A percentile compares a stretch with the other conserved stretches of the same genome.
phyloP scores from a whole-genome alignment of 2,113 vertebrate genomes.

The Apaloderma vittatum region DNA sequence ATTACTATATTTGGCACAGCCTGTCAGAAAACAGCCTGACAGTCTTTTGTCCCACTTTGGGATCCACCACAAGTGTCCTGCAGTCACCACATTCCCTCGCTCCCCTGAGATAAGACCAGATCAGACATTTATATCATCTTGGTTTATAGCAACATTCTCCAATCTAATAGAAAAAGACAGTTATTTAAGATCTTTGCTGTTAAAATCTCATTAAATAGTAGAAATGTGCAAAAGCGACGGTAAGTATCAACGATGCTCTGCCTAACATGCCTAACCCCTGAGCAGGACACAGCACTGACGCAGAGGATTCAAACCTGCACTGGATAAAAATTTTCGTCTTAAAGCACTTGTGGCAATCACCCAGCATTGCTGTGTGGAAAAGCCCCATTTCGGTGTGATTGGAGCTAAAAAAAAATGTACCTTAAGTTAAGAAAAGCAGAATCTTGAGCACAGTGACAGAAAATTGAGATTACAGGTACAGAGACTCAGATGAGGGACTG shows the following conservation, averaged over 20 bases:
- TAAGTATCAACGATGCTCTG: background rate
- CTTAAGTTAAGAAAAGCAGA: background rate
- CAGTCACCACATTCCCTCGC: background rate
- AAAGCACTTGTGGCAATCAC: background rate
- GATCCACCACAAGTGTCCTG: background rate
- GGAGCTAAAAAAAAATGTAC: background rate
- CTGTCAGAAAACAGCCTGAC: background rate
- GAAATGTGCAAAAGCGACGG: background rate
- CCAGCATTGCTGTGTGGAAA: background rate
- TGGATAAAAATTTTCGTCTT: background rate
- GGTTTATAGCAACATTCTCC: background rate
- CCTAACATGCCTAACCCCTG: background rate
- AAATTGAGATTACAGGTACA: background rate
- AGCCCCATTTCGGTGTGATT: background rate
- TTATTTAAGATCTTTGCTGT: background rate
- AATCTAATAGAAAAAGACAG: background rate
- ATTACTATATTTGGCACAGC: background rate
- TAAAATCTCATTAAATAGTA: background rate
- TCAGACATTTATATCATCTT: background rate
- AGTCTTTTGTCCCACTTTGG: background rate
- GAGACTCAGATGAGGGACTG: background rate
- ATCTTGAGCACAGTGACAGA: background rate
- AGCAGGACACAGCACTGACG: background rate
- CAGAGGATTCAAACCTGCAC: background rate
- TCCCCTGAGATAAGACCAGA: background rate